phyloP scores from a whole-genome alignment of 1,140 invertebrate genomes.

The Liolophura sinensis region DNA sequence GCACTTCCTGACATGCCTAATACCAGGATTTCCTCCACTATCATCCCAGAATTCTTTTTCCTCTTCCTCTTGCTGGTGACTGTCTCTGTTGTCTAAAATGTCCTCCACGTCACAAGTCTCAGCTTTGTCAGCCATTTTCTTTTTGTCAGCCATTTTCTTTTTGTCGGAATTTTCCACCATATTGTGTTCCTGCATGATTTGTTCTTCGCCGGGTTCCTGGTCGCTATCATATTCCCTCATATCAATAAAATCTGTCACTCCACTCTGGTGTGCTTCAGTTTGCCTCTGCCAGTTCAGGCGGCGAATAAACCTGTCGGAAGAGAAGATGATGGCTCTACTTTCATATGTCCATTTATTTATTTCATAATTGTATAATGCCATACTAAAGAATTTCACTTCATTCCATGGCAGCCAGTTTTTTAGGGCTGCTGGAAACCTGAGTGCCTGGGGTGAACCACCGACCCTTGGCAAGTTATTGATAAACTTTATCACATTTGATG shows the following conservation, averaged over 20 bases:
- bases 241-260: not conserved
- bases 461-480: not conserved
- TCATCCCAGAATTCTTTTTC: constrained; percentile 16
- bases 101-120: constrained; percentile 1
- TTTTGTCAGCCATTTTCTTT: not conserved
- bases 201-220: constrained; percentile 15
- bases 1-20: not conserved
- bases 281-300: constrained; percentile 16
- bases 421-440: not conserved
- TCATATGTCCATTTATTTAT: constrained; percentile 4
- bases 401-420: not conserved
- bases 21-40: constrained; percentile 1
- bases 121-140: constrained; percentile 1
- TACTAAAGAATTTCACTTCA: not conserved
- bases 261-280: not conserved
- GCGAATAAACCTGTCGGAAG: constrained; percentile 13
- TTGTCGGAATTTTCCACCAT: not conserved
- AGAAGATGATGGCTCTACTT: not conserved
- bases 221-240: constrained; percentile 3
- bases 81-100: no score
- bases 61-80: not conserved
- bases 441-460: not conserved
- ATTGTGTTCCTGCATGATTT: not conserved
- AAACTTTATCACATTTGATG: no score
- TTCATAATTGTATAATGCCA: not conserved